Percentiles rank a stretch among this genome's conserved stretches.
phyloP scores from a whole-genome alignment of 2,888 invertebrate species.

The Drosophila pseudotakahashii region DNA sequence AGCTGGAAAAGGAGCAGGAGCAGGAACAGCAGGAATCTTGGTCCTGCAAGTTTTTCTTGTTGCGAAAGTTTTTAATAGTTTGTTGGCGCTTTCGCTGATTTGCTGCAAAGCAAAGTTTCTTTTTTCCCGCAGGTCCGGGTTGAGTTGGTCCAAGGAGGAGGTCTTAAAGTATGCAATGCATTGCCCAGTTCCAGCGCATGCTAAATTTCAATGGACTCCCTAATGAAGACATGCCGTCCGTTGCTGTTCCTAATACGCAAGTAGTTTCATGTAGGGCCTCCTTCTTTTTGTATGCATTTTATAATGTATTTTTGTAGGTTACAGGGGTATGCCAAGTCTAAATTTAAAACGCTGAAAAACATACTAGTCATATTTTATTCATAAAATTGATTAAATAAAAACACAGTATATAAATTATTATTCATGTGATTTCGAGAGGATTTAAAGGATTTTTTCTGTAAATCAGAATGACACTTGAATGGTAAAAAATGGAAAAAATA shows the following conservation, averaged over 20 bases:
- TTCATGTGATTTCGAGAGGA: neutral
- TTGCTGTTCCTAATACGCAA: constrained; percentile 33
- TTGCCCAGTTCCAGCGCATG: constrained; percentile 12
- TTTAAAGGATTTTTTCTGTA: neutral
- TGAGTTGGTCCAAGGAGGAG: constrained; percentile 9
- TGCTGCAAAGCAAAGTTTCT: constrained; percentile 65
- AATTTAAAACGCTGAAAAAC: neutral
- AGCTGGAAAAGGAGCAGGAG: constrained; percentile 45
- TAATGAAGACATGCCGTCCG: constrained; percentile 39
- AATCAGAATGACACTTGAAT: neutral
- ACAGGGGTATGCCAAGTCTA: neutral
- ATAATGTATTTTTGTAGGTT: neutral
- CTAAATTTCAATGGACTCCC: constrained; percentile 45
- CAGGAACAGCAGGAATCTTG: constrained; percentile 64
- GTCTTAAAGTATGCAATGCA: constrained; percentile 43
- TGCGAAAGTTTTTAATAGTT: constrained; percentile 76
- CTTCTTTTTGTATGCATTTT: constrained; percentile 8
- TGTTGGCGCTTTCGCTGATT: constrained; percentile 78
- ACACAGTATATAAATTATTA: too few species aligned
- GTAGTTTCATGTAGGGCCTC: constrained; percentile 26
- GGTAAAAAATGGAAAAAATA: neutral
- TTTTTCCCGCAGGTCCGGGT: constrained; percentile 14
- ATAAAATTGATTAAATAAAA: neutral
- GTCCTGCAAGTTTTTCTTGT: constrained; percentile 69
- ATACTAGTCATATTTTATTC: neutral